phyloP scores from a whole-genome alignment of 2,797 vertebrate species.

The Megalops cyprinoides region DNA sequence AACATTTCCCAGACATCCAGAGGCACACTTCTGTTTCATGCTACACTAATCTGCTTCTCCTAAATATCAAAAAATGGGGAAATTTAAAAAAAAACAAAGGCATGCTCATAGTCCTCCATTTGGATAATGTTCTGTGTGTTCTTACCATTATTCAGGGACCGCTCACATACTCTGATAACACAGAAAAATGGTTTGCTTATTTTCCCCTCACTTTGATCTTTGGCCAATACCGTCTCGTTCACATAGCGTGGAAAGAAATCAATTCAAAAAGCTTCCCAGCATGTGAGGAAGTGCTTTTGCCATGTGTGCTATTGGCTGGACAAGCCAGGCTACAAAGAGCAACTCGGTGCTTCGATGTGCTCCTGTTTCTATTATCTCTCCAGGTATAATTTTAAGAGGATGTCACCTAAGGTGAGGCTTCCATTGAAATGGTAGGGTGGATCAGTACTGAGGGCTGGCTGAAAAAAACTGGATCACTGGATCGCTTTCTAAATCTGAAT shows the following conservation, averaged over 20 bases:
- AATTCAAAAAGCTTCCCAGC: background rate
- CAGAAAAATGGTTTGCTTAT: conserved; percentile 19
- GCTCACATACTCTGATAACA: conserved; percentile 25
- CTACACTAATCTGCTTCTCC: conserved; percentile 43
- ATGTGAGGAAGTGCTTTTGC: conserved; percentile 15
- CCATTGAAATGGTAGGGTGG: background rate
- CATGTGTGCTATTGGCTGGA: conserved; percentile 12
- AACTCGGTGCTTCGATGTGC: conserved; percentile 32
- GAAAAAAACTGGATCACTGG: background rate
- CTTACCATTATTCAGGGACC: conserved; percentile 25
- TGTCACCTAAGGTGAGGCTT: background rate
- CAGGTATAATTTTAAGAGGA: background rate
- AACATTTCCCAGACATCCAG: conserved; percentile 46
- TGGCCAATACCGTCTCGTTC: conserved; percentile 29
- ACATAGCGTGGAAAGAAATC: background rate
- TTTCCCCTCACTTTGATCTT: conserved; percentile 37
- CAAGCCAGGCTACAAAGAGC: conserved; percentile 26
- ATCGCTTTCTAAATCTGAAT: background rate
- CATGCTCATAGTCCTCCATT: conserved; percentile 40
- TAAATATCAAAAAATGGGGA: conserved; percentile 47
- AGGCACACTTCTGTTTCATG: conserved; percentile 37
- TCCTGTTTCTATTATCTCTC: background rate
- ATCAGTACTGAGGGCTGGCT: too few relatives aligned
- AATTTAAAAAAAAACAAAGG: conserved; percentile 35
- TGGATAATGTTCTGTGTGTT: conserved; percentile 32